A percentile compares a stretch with the other conserved stretches of the same genome.
These are phyloP conservation scores for Chrysomallon squamiferum DNA, from an alignment of 1,140 invertebrate genomes.

Conservation along the genomic window DNA sequence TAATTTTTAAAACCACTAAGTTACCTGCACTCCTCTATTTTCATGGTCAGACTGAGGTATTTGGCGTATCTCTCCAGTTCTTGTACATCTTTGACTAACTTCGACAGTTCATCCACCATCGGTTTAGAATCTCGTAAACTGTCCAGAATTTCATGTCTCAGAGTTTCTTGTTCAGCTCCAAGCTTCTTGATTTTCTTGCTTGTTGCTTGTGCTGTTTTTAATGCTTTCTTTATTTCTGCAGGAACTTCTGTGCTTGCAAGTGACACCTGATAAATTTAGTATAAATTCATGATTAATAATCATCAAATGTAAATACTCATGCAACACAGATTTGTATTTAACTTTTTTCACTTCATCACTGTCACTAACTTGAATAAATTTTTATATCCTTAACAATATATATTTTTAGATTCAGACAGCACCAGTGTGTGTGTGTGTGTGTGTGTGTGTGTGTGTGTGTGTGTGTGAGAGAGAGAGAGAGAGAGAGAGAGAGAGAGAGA, in stretches of 20 bases:
- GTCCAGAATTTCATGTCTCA: constrained; percentile 64
- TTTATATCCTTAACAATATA: too few species aligned
- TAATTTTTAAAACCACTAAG: too few species aligned
- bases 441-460: too few species aligned
- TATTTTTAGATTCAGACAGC: too few species aligned
- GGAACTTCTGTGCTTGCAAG: constrained; percentile 69
- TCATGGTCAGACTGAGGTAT: constrained; percentile 72
- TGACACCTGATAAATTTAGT: constrained; percentile 64
- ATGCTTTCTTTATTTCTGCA: constrained; percentile 68
- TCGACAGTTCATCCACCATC: constrained; percentile 63
- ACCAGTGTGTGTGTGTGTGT: too few species aligned
- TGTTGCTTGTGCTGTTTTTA: constrained; percentile 68
- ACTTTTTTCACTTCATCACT: too few species aligned
- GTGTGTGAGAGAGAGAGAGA: too few species aligned
- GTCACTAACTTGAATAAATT: too few species aligned
- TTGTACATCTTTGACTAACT: constrained; percentile 68
- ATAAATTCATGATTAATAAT: neutral
- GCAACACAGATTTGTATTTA: too few species aligned
- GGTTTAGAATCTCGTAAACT: constrained; percentile 65
- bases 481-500: too few species aligned
- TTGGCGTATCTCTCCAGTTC: constrained; percentile 70
- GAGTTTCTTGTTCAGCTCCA: constrained; percentile 62
- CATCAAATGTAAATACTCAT: too few species aligned
- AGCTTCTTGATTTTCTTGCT: constrained; percentile 66
- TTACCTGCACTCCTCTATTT: constrained; percentile 73